Base-by-base conservation (phyloP, 2,888 invertebrate species). In the Dioctria linearis region DNA sequence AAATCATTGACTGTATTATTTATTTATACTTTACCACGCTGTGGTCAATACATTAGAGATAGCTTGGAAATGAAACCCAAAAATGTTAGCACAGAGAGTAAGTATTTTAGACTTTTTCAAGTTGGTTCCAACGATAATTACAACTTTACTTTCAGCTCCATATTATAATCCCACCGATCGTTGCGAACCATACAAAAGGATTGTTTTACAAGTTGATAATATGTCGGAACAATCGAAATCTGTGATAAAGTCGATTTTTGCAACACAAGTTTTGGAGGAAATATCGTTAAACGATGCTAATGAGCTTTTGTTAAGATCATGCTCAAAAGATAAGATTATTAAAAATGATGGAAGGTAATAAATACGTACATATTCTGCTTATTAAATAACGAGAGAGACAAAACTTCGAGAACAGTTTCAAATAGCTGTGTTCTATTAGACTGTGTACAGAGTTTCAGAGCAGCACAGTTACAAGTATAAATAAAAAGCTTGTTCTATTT, bases 1-100 rank as follows among this genome's bases (percentile, higher is more conserved):
- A 94, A 93, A 88, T 89, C 91, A 1, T 90, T 95, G 87, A 95
- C 95, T 5, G 94, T 96, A 2, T 89, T 97, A 83, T 96, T 96
- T 88, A 91, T 96, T 84, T 95, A 95, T 85, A 93, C 95, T 13
- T 91, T 93, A 84, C 92, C 92, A 78, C 90, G 90, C 66, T 93
- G 93, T 86, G 96, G 94, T 13, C 90, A 89, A 42, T 92, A 91
- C 84, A 92, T 97, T 79, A 90, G 96, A 78, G 92, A 92, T 84
- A 88, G 90, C 43, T 90, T 97, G 57, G 93, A 94, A 76, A 95
- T 97, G 94, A 85, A 86, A 5, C 85, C 86, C 3, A 84, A 84
- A 78, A 82, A 75, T 63, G 66, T 80, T 2, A 81, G 69, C 4
- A 73, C 80, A 13, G 82, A 83, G 76, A 82, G 83, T 82, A 80